Evolutionary conservation across 1,140 invertebrate species (phyloP), one percentile per base, ranked within the genome.

Genomic region (Neodiprion pinetum): DNA sequence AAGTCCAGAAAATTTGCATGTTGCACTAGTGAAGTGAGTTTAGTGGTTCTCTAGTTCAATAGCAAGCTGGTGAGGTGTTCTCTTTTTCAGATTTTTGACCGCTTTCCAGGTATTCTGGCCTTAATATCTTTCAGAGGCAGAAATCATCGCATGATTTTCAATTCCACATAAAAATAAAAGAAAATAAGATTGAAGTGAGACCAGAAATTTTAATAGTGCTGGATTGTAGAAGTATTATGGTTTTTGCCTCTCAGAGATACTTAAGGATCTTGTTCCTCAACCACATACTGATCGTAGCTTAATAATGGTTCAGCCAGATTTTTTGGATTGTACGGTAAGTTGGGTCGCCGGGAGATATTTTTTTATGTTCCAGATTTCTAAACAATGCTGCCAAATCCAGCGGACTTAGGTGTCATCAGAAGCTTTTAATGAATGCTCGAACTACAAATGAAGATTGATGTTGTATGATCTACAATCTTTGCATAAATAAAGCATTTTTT

Each of bases 31-130:
- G 53, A 61, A 61, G 53, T 61, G 53, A 61, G 53, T 61, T 61
- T 61, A 61, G 53, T 61, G 53, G 53, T 61, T 61, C 53, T 61
- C 53, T 61, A 17, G 53, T 61, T 61, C 53, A 61, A 61, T 61
- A 14, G 53, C 53, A 17, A 61, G 9, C 14, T 61, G 53, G 53
- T 61, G 53, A 61, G 53, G 53, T 61, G 53, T 61, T 61, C 53
- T 17, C 53, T 61, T 40, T 61, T 61, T 61, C 53, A 61, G 53
- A 61, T 61, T 14, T 61, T 61, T 9, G 53, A 61, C n/a, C 9
- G 5, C 28, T 9, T 9, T 61, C 5, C 11, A 61, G 53, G 53
- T 40, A 40, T 40, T 40, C 53, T 61, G n/a, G 11, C 11, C 11
- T 61, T 61, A 17, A 61, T 14, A 61, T 61, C 11, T 61, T 40